Conservation (phyloP, 2,113 vertebrate species). For the Chloropsis hardwickii region DNA sequence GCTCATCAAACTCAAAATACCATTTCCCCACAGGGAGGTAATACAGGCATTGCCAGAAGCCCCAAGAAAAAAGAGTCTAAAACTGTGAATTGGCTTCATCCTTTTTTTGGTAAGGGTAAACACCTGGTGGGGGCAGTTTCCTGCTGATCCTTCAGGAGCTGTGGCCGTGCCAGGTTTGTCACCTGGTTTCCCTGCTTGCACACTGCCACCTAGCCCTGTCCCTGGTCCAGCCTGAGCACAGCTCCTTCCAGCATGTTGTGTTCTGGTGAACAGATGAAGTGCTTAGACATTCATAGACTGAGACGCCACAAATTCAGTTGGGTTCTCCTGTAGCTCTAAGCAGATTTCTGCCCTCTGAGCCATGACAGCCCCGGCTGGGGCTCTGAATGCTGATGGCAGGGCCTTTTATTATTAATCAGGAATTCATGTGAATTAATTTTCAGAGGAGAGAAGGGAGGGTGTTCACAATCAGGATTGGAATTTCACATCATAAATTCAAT, state of each 20-base stretch:
- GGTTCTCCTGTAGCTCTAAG: conserved; percentile 76
- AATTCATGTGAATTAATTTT: conserved; percentile 80
- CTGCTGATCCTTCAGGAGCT: neutral
- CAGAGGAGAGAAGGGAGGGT: conserved; percentile 49
- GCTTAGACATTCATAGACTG: conserved; percentile 86
- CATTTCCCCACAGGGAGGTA: neutral
- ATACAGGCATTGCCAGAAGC: neutral
- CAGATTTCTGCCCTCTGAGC: conserved; percentile 83
- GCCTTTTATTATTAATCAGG: conserved; percentile 77
- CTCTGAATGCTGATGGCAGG: conserved; percentile 77
- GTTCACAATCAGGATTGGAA: conserved; percentile 63
- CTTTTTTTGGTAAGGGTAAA: neutral
- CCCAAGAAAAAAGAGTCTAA: neutral
- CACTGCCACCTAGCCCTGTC: conserved; percentile 21
- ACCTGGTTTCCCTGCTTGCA: neutral
- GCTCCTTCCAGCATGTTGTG: conserved; percentile 42
- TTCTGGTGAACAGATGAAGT: conserved; percentile 75
- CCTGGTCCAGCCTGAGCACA: neutral
- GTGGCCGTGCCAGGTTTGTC: neutral
- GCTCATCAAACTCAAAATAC: neutral
- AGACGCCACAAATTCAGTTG: conserved; percentile 80
- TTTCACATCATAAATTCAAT: conserved; percentile 70
- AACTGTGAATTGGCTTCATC: neutral
- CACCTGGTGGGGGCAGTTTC: neutral
- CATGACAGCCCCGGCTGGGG: conserved; percentile 76